Base-by-base conservation (phyloP, 2,888 invertebrate genomes). In the Arrhopalites spinosus region DNA sequence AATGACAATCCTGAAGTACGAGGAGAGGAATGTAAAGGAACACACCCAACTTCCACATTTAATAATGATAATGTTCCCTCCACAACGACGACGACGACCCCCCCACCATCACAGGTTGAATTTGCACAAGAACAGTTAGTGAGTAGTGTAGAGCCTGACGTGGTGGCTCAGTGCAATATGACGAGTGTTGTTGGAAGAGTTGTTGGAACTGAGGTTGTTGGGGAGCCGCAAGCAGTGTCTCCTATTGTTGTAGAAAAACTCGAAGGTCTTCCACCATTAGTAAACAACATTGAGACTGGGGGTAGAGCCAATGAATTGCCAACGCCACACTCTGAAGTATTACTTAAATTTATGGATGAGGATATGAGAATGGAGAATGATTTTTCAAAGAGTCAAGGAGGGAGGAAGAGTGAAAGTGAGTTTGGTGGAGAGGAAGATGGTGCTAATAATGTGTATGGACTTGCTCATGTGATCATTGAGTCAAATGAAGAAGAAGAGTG, bases 311-410 rank as follows among this genome's bases (percentile, higher is more conserved):
- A 25, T 50, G 50, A 47, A 25, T 68, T 50, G 1, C 68, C 68
- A 47, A 68, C 68, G 17, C 68, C 50, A 50, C 59, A 73, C 36
- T 73, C 73, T 66, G 73, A 73, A 66, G 73, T 73, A 17, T 30
- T 73, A 29, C 66, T 73, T 5, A 73, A 73, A 45, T 73, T 73
- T 66, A 27, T 47, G 25, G 73, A 73, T 47, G 73, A 73, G 30
- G 66, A 73, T 11, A 64, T 23, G 63, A 29, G 47, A 2, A 50
- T 64, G 64, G 64, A 45, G 43, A 27, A 7, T 59, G 64, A 27
- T 23, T 8, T 8, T 13, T 29, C n/a, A 5, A 56, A 17, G 13
- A 36, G 56, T 27, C n/a, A 13, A 47, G 47, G 23, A 43, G 2
- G 17, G 47, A 2, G 8, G n/a, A 45, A 25, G 50, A 53, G 66